Base-by-base conservation (phyloP, 2,797 vertebrate genomes). In the Thalassophryne amazonica region DNA sequence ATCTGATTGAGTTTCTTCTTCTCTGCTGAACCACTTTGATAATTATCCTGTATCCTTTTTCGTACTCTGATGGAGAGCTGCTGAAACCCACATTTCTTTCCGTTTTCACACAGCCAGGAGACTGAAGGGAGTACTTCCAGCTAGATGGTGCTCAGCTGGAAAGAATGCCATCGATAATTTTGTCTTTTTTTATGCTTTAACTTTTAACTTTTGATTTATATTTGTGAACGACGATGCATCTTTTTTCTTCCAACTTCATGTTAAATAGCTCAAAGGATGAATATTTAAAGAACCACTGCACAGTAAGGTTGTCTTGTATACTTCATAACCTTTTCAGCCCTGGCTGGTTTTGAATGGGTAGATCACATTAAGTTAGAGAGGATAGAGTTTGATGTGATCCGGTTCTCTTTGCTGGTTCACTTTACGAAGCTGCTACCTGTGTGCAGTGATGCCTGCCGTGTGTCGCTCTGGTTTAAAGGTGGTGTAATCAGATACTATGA, bases 291-390 rank as follows among this genome's bases (percentile, higher is more conserved):
- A 23, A 50, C 9, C 10, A 7, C 14, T 47, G 53, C 57, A 42
- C 20, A 45, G 14, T 43, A 8, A 51, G 34, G 65, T 49, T 41
- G 30, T 49, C 52, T 69, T 15, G n/a, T 25, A 15, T 12, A 13
- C 32, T 28, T 48, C 45, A 55, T 59, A 60, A 33, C 15, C 19
- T 4, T 42, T 45, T 64, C 18, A 39, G 19, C 34, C 68, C 14
- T 33, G 48, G 15, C 25, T 47, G 27, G 31, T 25, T 39, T 13
- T 57, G 7, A 20, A 41, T 38, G 14, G 12, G 17, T 49, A 20
- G 54, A 11, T 27, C 46, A 29, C n/a, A 4, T 56, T 59, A 47
- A 60, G 37, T 22, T 2, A 38, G 14, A 23, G 24, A 17, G 46
- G 33, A 36, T 50, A 38, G 46, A 17, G 29, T 37, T 53, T 47